Evolutionary conservation across 2,888 invertebrate genomes (phyloP).

Genomic region (Lymantria dispar): DNA sequence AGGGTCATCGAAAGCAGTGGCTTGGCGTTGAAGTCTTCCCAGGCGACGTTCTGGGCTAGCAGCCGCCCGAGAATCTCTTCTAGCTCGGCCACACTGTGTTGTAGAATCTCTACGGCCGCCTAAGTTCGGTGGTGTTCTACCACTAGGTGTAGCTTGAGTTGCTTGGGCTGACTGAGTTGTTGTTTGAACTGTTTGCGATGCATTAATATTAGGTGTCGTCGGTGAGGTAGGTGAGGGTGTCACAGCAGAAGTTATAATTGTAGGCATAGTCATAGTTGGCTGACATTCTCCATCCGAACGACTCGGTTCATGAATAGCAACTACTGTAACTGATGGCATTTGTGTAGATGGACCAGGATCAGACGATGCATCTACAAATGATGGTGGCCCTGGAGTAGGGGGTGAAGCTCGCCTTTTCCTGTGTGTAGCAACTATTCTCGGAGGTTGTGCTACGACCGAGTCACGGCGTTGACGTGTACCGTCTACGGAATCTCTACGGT

Average conservation of each 20-base stretch:
- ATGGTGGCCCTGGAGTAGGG: conserved; percentile 67
- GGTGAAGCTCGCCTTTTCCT: conserved; percentile 79
- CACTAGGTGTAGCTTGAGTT: conserved; percentile 58
- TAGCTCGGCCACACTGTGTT: conserved; percentile 89
- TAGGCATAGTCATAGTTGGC: conserved; percentile 83
- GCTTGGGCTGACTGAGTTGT: conserved; percentile 48
- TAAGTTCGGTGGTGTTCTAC: conserved; percentile 70
- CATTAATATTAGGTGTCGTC: conserved; percentile 64
- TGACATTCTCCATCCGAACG: conserved; percentile 85
- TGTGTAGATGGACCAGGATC: conserved; percentile 84
- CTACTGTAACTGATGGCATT: conserved; percentile 72
- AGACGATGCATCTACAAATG: conserved; percentile 83
- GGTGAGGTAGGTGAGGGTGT: conserved; percentile 92
- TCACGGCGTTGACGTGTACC: conserved; percentile 87
- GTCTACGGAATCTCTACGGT: conserved; percentile 86
- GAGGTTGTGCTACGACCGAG: conserved; percentile 83
- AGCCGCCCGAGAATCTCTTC: conserved; percentile 85
- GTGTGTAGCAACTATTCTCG: conserved; percentile 85
- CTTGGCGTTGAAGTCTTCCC: conserved; percentile 91
- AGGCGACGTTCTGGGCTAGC: conserved; percentile 87
- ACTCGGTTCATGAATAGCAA: conserved; percentile 71
- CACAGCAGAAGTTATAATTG: conserved; percentile 91
- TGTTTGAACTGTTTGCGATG: conserved; percentile 52
- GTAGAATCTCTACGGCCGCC: conserved; percentile 90
- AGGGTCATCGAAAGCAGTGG: conserved; percentile 94